Evolutionary conservation across 53 echinoderm and acorn worm genomes (phyloP), one percentile per base, ranked within the genome.

Genomic region (Apostichopus leukothele): DNA sequence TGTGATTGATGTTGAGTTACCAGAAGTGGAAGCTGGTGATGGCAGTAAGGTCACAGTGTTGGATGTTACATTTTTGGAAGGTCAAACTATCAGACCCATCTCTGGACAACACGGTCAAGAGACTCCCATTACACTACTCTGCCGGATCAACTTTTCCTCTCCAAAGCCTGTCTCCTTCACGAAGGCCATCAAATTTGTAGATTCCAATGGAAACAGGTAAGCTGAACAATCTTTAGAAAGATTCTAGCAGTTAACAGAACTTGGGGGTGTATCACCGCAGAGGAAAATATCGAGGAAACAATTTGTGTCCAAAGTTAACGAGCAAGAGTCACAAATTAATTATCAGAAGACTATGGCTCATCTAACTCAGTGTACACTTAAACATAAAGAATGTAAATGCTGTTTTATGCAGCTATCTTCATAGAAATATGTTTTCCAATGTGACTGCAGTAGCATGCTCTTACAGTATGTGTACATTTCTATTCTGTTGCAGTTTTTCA

Each of bases 141-240:
- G 98, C 66, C 93, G 92, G 76, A 92, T 97, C 59, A 97, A 94
- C 55, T 97, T 97, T 92, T 90, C 91, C 75, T 97, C 98, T 5
- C 95, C 98, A 4, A 94, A 92, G 77, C 98, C 95, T 1, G 98
- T 97, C 77, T 97, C 98, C 74, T 97, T 97, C 92, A 95, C 98
- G 39, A 93, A 91, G 74, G 94, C 93, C 0, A 92, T 97, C 89
- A 97, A 95, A 87, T 97, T 97, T 94, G 89, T 95, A 52, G 98
- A 97, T 88, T 90, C 94, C 3, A 88, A 91, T 74, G 98, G 98
- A 61, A 95, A 93, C 91, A 94, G 98, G 98, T 97, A 11, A 78
- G 92, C 87, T 76, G 26, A 11, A 74, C 57, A 57, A 57, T 7
- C 57, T 1, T 3, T 57, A 39, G 39, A 39, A 39, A 39, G 39